A percentile compares a stretch with the other conserved stretches of the same genome.
Evolutionary conservation across 2,113 vertebrate species (phyloP).

Genomic region (Calcarius ornatus): DNA sequence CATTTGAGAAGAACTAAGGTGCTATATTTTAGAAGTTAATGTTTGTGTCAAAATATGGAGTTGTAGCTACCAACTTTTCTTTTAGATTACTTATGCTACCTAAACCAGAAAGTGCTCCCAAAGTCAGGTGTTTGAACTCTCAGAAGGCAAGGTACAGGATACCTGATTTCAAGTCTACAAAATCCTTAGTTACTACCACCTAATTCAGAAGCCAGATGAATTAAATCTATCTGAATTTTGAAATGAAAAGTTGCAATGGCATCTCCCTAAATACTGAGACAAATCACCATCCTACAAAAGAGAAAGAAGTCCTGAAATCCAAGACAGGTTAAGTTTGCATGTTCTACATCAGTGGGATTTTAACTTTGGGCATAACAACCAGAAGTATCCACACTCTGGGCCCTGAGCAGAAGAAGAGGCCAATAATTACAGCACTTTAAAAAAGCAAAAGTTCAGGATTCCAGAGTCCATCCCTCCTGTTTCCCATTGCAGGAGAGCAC

Average conservation of each 20-base stretch:
- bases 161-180: not conserved
- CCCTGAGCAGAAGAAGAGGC: not conserved
- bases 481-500: not conserved
- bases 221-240: not conserved
- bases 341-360: not conserved
- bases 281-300: not conserved
- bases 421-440: not conserved
- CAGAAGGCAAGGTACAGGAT: not conserved
- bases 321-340: fast-evolving
- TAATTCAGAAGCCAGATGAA: not conserved
- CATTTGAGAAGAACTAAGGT: not conserved
- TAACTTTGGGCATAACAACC: not conserved
- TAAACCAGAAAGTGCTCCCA: not conserved
- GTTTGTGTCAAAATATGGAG: not conserved
- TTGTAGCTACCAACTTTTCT: not conserved
- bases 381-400: not conserved
- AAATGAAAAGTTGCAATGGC: not conserved
- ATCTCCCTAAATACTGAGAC: not conserved
- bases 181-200: not conserved
- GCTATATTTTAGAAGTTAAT: not conserved
- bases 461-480: not conserved
- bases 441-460: not conserved
- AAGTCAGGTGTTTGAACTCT: not conserved
- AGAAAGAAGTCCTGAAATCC: not conserved
- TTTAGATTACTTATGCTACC: not conserved